Conservation (phyloP, 2,113 vertebrate genomes). For the Ptyas mucosa region DNA sequence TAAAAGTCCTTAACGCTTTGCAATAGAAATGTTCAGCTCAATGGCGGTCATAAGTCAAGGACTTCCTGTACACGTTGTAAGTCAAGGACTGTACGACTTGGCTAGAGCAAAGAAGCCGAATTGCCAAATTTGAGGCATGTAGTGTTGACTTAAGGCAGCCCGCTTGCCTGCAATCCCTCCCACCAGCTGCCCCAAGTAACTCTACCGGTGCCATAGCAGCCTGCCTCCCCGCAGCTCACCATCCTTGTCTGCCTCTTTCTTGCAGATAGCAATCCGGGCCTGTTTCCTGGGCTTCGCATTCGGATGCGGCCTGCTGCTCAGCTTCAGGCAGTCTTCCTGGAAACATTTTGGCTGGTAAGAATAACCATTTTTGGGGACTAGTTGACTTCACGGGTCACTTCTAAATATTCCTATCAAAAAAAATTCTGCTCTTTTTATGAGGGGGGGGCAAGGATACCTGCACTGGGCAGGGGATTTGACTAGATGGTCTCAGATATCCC, state of each 20-base stretch:
- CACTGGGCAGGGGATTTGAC: no score
- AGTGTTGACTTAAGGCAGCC: background rate
- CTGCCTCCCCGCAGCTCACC: background rate
- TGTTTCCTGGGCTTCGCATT: slow-evolving; percentile 91
- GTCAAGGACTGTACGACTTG: no score
- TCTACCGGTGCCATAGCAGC: background rate
- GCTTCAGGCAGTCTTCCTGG: slow-evolving; percentile 86
- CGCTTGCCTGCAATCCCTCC: background rate
- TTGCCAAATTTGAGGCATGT: background rate
- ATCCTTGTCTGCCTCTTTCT: slow-evolving; percentile 10
- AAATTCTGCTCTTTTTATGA: no score
- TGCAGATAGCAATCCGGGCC: slow-evolving; percentile 88
- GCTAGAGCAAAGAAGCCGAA: background rate
- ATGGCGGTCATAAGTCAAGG: background rate
- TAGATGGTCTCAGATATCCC: no score
- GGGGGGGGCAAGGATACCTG: no score
- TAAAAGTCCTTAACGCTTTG: background rate
- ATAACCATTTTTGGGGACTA: no score
- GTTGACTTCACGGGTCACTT: no score
- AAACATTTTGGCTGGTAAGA: slow-evolving; percentile 93
- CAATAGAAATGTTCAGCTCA: background rate
- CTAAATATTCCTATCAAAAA: no score
- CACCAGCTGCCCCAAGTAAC: background rate
- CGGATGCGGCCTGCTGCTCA: slow-evolving; percentile 87
- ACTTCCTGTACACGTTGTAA: no score